Base-by-base conservation (phyloP, 2,888 invertebrate genomes). In the Hypselothyrea guttata region DNA sequence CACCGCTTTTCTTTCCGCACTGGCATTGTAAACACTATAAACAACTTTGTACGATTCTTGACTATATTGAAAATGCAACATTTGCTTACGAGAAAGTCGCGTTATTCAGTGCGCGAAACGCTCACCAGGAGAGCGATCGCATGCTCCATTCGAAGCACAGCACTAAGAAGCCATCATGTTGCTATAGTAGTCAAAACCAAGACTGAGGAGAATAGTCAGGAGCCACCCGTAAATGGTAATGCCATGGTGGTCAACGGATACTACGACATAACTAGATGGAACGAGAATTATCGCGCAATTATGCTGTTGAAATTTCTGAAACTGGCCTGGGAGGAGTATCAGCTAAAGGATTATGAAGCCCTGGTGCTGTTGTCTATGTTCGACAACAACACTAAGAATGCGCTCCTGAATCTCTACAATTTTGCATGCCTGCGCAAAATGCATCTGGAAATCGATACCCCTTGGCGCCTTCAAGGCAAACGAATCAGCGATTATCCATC, bases 61-160 rank as follows among this genome's bases (percentile, higher is more conserved):
- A n/a, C n/a, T n/a, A n/a, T n/a, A n/a, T n/a, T 9, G 3, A 38
- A 0, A 1, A 70, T 66, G 64, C 67, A 66, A 15, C 37, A 48
- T 22, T 46, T 28, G 16, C 8, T 58, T 2, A 53, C 53, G 9
- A 42, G 31, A 2, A 11, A 31, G 0, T 30, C 37, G 1, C 38
- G 18, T 4, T 1, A 28, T 0, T 52, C 66, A 1, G 45, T 48
- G 0, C 42, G 22, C 7, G 7, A 9, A 22, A 33, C 28, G 41
- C 46, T 48, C 12, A 35, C 15, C 2, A 48, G 7, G 12, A 58
- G 66, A 1, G 9, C 31, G 0, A 9, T 71, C 1, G 52, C 71
- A 7, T 9, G 27, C 0, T 33, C 67, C 8, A 54, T 59, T n/a
- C 71, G 53, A 8, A 53, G 33, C 7, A 7, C 58, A 5, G 16